Evolutionary conservation across 2,797 vertebrate species (phyloP).

Genomic region (Hyperoplus lanceolatus): DNA sequence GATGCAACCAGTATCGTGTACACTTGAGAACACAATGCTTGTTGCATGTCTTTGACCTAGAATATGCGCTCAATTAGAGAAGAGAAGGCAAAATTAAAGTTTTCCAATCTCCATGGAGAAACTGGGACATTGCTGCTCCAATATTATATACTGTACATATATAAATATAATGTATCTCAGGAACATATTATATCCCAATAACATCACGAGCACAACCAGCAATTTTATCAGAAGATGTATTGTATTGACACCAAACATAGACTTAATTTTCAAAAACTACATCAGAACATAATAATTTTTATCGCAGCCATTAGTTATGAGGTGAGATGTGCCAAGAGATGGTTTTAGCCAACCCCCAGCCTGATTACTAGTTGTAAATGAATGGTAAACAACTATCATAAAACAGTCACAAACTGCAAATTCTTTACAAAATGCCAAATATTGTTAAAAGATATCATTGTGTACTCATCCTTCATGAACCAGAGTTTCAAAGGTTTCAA

Average conservation of each 20-base stretch:
- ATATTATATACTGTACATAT: constrained; percentile 11
- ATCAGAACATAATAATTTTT: constrained; percentile 40
- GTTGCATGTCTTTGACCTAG: background rate
- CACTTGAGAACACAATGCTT: background rate
- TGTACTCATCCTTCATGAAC: background rate
- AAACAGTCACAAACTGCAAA: constrained; percentile 1
- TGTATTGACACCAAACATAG: no score
- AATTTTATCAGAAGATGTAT: constrained; percentile 6
- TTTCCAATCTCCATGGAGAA: constrained; percentile 33
- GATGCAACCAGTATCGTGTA: background rate
- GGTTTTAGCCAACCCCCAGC: constrained; percentile 7
- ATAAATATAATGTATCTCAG: constrained; percentile 12
- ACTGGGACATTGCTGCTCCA: constrained; percentile 35
- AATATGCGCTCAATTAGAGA: constrained; percentile 6
- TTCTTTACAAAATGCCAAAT: constrained; percentile 3
- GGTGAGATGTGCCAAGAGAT: constrained; percentile 20
- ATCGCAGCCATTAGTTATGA: constrained; percentile 36
- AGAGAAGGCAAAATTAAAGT: constrained; percentile 30
- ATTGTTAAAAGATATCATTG: background rate
- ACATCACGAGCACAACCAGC: constrained; percentile 31
- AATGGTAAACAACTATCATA: background rate
- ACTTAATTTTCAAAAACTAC: constrained; percentile 30
- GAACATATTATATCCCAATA: constrained; percentile 34
- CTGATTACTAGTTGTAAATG: constrained; percentile 32
- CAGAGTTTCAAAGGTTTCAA: background rate